Base-by-base conservation (phyloP, 2,888 invertebrate species). In the Apoderus coryli region DNA sequence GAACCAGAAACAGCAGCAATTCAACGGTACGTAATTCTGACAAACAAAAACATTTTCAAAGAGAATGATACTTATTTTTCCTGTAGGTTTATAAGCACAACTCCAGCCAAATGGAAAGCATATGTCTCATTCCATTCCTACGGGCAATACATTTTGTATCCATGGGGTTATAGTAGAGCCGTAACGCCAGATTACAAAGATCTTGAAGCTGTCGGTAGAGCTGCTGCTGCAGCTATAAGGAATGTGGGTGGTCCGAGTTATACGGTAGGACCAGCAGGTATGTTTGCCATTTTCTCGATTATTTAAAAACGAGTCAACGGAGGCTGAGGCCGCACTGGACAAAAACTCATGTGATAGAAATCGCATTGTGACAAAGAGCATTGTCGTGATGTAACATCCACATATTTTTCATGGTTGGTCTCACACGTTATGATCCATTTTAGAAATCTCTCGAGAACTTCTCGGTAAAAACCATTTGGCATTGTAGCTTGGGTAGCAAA, bases 111-210 rank as follows among this genome's bases (percentile, higher is more conserved):
- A 27, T 75, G 76, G 59, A 65, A 73, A 52, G 78, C 73, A 0
- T 84, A 75, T 47, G 46, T 84, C 31, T 74, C 82, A 1, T 84
- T 82, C 58, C 85, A 85, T 54, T 82, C 82, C 46, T 85, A 85
- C 40, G 84, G 84, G 0, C 84, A 92, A 47, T 81, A 80, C 50
- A 70, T 86, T 31, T 60, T 88, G 4, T 80, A 81, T 50, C 85
- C 88, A 5, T 88, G 85, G 85, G 86, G 86, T 11, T 85, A 84
- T 51, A 77, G 77, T 44, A 67, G 68, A 33, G 65, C 65, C 3
- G 65, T 77, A 4, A 74, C 82, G 1, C 69, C 74, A 35, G 79
- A 80, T 53, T 64, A 76, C 46, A 54, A 63, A 32, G 78, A 82
- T 35, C 61, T 85, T 34, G 69, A 80, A 42, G 53, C 50, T 9